A percentile compares a stretch with the other conserved stretches of the same genome.
Evolutionary conservation across 1,140 invertebrate species (phyloP).

Genomic region (Dryas iulia): DNA sequence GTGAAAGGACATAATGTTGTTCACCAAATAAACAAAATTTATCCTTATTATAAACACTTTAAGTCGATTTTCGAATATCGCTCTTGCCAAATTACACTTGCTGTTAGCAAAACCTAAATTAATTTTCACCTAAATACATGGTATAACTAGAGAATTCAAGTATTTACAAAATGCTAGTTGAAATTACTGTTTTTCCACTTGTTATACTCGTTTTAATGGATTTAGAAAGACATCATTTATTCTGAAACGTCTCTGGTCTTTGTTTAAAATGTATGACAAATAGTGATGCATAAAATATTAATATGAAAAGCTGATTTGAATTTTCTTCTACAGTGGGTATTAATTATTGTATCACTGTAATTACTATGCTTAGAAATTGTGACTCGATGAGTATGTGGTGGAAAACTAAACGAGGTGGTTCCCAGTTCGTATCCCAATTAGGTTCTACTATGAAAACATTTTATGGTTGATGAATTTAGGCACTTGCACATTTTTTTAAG

Average conservation of each 20-base stretch:
- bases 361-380: too few relatives aligned
- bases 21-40: not conserved
- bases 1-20: conserved; percentile 20
- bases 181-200: conserved; percentile 21
- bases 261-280: not conserved
- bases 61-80: not conserved
- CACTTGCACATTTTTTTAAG: too few relatives aligned
- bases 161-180: conserved; percentile 22
- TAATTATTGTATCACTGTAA: too few relatives aligned
- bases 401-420: too few relatives aligned
- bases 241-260: not conserved
- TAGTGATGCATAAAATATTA: not conserved
- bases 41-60: not conserved
- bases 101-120: conserved; percentile 19
- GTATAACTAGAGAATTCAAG: conserved; percentile 19
- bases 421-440: too few relatives aligned
- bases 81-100: conserved; percentile 6
- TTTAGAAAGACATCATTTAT: not conserved
- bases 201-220: not conserved
- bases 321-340: not conserved
- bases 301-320: not conserved
- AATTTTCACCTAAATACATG: conserved; percentile 26
- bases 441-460: too few relatives aligned
- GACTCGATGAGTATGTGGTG: too few relatives aligned
- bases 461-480: too few relatives aligned